Percentiles rank a stretch among this genome's conserved stretches.
Conservation (phyloP, 2,888 invertebrate genomes). For the Himalopsyche tibetana region DNA sequence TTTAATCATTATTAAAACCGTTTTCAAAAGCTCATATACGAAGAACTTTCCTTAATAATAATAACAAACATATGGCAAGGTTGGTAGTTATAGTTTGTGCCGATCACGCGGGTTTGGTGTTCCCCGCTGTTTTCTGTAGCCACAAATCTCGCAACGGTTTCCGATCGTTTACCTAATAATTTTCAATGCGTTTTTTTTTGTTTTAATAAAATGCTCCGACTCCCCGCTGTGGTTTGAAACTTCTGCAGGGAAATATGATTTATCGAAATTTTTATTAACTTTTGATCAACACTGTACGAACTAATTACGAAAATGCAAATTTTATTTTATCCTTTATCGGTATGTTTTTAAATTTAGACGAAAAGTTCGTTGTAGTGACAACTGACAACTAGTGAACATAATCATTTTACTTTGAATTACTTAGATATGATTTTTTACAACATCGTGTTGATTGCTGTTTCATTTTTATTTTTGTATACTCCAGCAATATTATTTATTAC, state of each 20-base stretch:
- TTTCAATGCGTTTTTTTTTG: slow-evolving; percentile 21
- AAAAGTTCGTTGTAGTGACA: no score
- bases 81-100: background rate
- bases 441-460: no score
- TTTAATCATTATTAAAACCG: no score
- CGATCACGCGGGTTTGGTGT: background rate
- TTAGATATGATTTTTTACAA: no score
- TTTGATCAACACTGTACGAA: background rate
- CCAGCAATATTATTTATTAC: no score
- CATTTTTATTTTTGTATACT: no score
- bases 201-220: slow-evolving; percentile 13
- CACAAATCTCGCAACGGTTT: background rate
- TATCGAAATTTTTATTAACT: slow-evolving; percentile 4
- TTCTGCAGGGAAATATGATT: slow-evolving; percentile 1
- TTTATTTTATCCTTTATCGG: background rate
- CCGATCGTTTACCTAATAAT: slow-evolving; percentile 15
- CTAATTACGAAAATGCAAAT: slow-evolving; percentile 23
- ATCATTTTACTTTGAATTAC: no score
- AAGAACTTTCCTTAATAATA: background rate
- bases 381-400: no score
- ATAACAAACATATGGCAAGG: no score
- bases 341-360: no score
- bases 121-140: slow-evolving; percentile 36
- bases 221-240: background rate
- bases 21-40: background rate